These are phyloP conservation scores for Brienomyrus brachyistius DNA, from an alignment of 2,113 vertebrate genomes.

Conservation along the genomic window DNA sequence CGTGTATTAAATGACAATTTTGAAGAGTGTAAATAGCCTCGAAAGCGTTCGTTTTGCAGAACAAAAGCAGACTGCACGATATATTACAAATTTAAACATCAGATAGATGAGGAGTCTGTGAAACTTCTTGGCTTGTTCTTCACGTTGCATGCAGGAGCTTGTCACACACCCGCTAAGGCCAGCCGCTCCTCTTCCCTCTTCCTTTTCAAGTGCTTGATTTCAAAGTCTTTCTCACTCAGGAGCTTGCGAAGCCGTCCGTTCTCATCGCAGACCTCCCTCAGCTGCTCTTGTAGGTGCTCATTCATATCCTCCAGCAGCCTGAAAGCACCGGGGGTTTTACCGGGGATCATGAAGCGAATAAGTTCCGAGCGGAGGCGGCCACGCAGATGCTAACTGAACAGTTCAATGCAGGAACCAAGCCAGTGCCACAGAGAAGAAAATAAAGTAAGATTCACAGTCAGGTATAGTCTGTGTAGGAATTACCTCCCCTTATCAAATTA, in stretches of 20 bases:
- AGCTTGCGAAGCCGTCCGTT: conserved; percentile 81
- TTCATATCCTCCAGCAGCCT: conserved; percentile 53
- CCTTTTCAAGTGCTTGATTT: conserved; percentile 76
- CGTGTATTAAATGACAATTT: not conserved
- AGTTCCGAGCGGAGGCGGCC: not conserved
- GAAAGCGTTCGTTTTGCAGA: not conserved
- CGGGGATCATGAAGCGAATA: not conserved
- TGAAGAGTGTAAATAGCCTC: not conserved
- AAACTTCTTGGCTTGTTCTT: not conserved
- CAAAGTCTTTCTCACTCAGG: conserved; percentile 79
- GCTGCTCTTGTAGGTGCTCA: conserved; percentile 57
- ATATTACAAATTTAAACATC: not conserved
- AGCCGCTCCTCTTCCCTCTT: conserved; percentile 72
- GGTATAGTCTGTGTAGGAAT: not conserved
- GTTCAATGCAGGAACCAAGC: not conserved
- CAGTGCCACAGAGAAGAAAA: not conserved
- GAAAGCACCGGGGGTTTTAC: not conserved
- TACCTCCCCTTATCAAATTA: not conserved
- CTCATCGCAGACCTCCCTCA: conserved; percentile 75
- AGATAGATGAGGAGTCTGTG: not conserved
- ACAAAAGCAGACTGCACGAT: not conserved
- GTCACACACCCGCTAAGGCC: conserved; percentile 65
- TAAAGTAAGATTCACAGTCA: not conserved
- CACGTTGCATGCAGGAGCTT: too few relatives aligned
- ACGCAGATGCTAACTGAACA: not conserved